Conservation (phyloP, 2,113 vertebrate genomes). For the Pampusana beccarii region DNA sequence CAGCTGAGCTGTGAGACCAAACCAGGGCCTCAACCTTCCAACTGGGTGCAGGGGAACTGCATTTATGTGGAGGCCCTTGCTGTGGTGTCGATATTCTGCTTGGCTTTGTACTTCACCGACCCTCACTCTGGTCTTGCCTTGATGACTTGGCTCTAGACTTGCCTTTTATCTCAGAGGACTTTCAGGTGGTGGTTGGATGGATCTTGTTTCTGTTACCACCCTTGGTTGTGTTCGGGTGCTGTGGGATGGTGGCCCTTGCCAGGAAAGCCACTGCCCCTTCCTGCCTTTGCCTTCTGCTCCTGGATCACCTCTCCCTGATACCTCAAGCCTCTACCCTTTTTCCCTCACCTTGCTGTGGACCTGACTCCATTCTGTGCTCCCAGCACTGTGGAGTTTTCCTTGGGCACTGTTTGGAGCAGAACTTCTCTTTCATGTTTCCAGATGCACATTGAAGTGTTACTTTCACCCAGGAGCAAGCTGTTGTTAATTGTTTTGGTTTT, state of each 20-base stretch:
- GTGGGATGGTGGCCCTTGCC: too few relatives aligned
- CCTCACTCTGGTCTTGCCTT: neutral
- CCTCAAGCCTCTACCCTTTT: fast-evolving
- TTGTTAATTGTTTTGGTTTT: neutral
- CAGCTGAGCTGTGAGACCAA: fast-evolving
- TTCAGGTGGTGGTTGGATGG: neutral
- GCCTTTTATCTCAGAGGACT: neutral
- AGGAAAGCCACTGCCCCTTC: neutral
- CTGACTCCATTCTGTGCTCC: neutral
- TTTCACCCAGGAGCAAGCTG: neutral
- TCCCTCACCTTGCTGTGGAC: neutral
- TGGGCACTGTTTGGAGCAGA: neutral
- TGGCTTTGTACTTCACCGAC: neutral
- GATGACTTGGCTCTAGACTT: neutral
- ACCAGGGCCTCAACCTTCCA: fast-evolving
- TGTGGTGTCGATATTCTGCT: neutral
- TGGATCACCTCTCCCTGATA: neutral
- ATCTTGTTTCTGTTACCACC: neutral
- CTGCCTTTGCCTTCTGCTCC: neutral
- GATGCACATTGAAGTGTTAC: neutral
- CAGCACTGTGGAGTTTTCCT: neutral
- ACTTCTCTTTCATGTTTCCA: neutral
- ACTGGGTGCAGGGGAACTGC: fast-evolving
- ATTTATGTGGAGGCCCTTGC: too few relatives aligned
- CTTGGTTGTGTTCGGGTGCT: neutral